Evolutionary conservation across 2,113 vertebrate genomes (phyloP).

Genomic region (Mugil cephalus): DNA sequence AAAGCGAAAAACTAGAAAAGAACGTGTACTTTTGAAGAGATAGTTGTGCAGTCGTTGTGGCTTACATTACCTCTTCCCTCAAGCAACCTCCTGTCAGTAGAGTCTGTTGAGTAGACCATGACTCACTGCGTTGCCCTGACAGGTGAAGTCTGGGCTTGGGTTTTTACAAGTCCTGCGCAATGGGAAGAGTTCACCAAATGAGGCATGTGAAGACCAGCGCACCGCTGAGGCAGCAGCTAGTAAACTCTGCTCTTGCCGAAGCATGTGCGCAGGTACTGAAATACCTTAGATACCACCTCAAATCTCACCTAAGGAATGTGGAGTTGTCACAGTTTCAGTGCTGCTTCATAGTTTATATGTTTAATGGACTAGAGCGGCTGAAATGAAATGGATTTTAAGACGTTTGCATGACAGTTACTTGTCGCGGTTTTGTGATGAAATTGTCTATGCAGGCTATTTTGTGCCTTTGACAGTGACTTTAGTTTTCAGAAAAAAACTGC

Average conservation of each 20-base stretch:
- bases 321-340: too few relatives aligned
- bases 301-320: not conserved
- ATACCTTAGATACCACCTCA: not conserved
- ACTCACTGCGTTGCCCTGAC: conserved; percentile 43
- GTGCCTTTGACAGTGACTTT: too few relatives aligned
- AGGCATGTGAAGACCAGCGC: conserved; percentile 4
- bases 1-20: too few relatives aligned
- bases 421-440: too few relatives aligned
- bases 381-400: too few relatives aligned
- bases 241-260: conserved; percentile 20
- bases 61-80: conserved; percentile 36
- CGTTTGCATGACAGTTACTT: too few relatives aligned
- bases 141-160: conserved; percentile 39
- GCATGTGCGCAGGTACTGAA: conserved; percentile 7
- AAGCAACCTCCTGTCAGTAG: conserved; percentile 36
- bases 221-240: not conserved
- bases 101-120: conserved; percentile 17
- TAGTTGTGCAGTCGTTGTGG: not conserved
- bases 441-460: too few relatives aligned
- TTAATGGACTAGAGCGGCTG: too few relatives aligned
- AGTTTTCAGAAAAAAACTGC: too few relatives aligned
- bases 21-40: not conserved
- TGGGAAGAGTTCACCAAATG: conserved; percentile 32
- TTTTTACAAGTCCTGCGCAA: conserved; percentile 17
- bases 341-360: too few relatives aligned